A percentile compares a stretch with the other conserved stretches of the same genome.
These are phyloP conservation scores for Ditylenchus dipsaci DNA, from an alignment of 1,140 invertebrate genomes.

Conservation along the genomic window DNA sequence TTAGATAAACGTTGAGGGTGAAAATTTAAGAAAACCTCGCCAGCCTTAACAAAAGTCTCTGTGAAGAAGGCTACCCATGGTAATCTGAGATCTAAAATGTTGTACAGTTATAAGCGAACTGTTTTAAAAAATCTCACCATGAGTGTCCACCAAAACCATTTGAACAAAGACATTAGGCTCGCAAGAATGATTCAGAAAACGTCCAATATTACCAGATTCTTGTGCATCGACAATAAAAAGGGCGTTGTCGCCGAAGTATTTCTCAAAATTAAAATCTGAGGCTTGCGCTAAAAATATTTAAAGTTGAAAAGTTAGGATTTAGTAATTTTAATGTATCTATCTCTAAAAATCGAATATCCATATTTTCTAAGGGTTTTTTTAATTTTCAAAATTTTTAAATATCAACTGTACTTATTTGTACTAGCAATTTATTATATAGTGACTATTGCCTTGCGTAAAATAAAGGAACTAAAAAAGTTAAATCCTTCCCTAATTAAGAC, in stretches of 20 bases:
- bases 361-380: too few species aligned
- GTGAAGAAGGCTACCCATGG: conserved; percentile 29
- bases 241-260: conserved; percentile 26
- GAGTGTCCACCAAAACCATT: conserved; percentile 13
- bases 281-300: neutral
- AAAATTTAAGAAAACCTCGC: conserved; percentile 10
- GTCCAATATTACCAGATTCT: conserved; percentile 24
- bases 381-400: too few species aligned
- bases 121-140: conserved; percentile 2
- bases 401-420: too few species aligned
- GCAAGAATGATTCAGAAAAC: conserved; percentile 28
- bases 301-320: too few species aligned
- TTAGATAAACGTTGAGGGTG: too few species aligned
- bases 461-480: too few species aligned
- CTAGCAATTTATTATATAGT: too few species aligned
- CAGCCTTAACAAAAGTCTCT: conserved; percentile 26
- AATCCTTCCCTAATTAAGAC: too few species aligned
- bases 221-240: conserved; percentile 20
- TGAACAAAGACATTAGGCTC: conserved; percentile 23
- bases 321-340: too few species aligned
- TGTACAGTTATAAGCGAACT: too few species aligned
- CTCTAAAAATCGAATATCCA: too few species aligned
- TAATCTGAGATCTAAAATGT: conserved; percentile 19
- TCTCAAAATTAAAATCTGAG: conserved; percentile 9
- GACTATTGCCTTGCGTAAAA: too few species aligned